Conservation (phyloP, 2,888 invertebrate genomes). For the Diaperis boleti region DNA sequence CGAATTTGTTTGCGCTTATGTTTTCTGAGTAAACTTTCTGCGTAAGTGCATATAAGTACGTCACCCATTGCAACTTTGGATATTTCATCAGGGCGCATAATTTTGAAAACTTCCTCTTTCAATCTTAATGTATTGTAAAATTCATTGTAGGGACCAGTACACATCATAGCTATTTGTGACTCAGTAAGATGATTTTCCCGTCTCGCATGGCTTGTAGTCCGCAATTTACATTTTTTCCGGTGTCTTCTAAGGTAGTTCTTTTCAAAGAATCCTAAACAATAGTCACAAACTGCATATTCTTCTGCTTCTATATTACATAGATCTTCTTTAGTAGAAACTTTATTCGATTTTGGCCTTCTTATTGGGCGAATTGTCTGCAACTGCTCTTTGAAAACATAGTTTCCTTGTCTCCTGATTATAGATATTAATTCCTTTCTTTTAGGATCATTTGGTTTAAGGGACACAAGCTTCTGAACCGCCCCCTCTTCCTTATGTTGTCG, state of each 20-base stretch:
- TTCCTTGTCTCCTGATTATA: not conserved
- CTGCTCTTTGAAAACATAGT: not conserved
- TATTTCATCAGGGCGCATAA: constrained; percentile 48
- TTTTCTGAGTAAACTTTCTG: constrained; percentile 49
- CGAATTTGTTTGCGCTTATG: constrained; percentile 51
- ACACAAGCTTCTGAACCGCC: not conserved
- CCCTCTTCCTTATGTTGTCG: not conserved
- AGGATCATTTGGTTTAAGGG: not conserved
- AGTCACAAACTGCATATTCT: not conserved
- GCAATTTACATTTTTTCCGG: not conserved
- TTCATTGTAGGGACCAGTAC: not conserved
- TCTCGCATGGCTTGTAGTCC: no score
- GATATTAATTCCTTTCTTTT: not conserved
- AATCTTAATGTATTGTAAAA: constrained; percentile 46
- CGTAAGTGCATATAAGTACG: constrained; percentile 49
- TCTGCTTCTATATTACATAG: no score
- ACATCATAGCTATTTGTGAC: not conserved
- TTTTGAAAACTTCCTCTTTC: constrained; percentile 48
- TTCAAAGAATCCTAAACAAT: not conserved
- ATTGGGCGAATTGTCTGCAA: not conserved
- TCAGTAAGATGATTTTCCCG: not conserved
- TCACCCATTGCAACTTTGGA: constrained; percentile 47
- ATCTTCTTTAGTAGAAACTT: no score
- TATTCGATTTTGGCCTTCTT: not conserved
- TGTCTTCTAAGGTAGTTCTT: not conserved